Conservation (phyloP, 2,797 vertebrate genomes). For the Chelon auratus region DNA sequence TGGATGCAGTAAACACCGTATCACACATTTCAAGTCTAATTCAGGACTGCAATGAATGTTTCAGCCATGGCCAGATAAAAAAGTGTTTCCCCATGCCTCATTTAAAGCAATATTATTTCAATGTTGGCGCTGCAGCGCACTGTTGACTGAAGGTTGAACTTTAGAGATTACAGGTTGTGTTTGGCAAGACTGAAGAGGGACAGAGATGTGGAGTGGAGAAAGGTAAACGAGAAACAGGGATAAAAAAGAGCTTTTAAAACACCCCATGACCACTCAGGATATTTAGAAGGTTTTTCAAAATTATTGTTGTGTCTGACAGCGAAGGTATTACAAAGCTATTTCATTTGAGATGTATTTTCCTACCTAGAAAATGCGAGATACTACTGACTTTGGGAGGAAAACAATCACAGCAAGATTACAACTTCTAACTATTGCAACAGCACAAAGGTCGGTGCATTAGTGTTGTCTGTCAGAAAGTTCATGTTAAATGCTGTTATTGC, state of each 20-base stretch:
- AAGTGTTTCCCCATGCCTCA: not conserved
- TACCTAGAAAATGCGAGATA: not conserved
- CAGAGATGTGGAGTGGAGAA: not conserved
- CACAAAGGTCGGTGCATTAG: constrained; percentile 13
- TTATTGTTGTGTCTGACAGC: constrained; percentile 10
- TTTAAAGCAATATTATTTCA: constrained; percentile 22
- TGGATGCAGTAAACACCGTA: not conserved
- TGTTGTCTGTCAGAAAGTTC: constrained; percentile 23
- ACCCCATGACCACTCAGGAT: constrained; percentile 24
- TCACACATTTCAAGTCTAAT: constrained; percentile 3
- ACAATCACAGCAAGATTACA: not conserved
- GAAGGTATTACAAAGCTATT: constrained; percentile 10
- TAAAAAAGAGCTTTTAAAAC: constrained; percentile 11
- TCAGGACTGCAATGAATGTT: not conserved
- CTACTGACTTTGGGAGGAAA: not conserved
- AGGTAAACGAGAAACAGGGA: constrained; percentile 21
- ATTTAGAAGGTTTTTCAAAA: constrained; percentile 33
- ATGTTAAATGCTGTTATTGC: not conserved
- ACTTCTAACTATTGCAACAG: not conserved
- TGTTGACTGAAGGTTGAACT: constrained; percentile 42
- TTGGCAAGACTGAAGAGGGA: constrained; percentile 25
- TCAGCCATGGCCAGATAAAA: constrained; percentile 15
- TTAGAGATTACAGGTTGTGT: constrained; percentile 54
- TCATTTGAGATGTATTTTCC: constrained; percentile 26
- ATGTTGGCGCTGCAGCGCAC: constrained; percentile 19